Evolutionary conservation across 2,113 vertebrate genomes (phyloP).

Genomic region (Pavo muticus): DNA sequence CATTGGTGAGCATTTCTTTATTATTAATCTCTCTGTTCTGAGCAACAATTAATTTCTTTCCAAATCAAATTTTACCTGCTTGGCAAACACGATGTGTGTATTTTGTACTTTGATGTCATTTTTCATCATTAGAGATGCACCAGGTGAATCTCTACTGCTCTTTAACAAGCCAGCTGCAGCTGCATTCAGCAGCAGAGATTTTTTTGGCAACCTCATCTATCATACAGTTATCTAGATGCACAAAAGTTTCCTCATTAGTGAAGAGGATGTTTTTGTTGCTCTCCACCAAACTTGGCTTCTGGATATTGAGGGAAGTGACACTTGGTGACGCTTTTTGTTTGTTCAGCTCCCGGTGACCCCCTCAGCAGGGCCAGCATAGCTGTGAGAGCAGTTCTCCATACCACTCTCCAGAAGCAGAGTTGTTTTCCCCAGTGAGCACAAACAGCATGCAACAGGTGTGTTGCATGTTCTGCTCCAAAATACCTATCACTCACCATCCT

Average conservation of each 20-base stretch:
- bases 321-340: background rate
- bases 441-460: too few species aligned
- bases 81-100: background rate
- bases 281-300: background rate
- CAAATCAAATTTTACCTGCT: background rate
- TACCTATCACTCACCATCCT: background rate
- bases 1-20: background rate
- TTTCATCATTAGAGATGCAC: background rate
- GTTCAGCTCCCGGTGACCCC: background rate
- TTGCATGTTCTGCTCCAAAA: background rate
- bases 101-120: background rate
- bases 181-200: background rate
- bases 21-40: background rate
- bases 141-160: background rate
- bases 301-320: background rate
- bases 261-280: conserved; percentile 4
- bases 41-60: background rate
- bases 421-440: background rate
- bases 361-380: background rate
- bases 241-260: conserved; percentile 27
- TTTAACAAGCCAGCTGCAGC: background rate
- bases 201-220: background rate
- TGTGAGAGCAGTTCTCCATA: background rate
- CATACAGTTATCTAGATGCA: background rate
- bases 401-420: background rate